These are phyloP conservation scores for Pangasius macronema DNA, from an alignment of 2,797 vertebrate species.

Conservation along the genomic window DNA sequence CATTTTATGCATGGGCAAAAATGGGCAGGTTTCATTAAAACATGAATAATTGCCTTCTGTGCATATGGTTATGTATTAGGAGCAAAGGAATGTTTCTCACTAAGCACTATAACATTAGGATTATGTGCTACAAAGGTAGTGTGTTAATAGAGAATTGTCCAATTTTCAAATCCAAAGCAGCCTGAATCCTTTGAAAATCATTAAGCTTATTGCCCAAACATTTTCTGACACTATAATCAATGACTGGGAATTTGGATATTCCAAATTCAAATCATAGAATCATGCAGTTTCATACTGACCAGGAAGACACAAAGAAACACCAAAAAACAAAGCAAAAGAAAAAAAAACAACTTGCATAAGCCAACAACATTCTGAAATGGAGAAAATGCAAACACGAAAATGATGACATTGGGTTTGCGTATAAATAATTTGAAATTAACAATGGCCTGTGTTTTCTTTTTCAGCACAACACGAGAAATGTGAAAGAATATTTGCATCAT, in stretches of 20 bases:
- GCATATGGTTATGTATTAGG: constrained; percentile 5
- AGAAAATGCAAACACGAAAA: neutral
- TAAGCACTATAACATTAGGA: constrained; percentile 4
- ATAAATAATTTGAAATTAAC: neutral
- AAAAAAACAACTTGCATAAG: neutral
- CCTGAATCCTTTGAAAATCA: neutral
- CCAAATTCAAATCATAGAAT: neutral
- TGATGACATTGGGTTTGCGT: neutral
- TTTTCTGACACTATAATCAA: neutral
- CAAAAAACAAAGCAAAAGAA: neutral
- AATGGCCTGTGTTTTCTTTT: neutral
- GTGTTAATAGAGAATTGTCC: neutral
- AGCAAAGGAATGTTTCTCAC: constrained; percentile 50
- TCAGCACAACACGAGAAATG: neutral
- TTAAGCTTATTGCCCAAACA: neutral
- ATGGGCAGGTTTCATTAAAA: constrained; percentile 59
- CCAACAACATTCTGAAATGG: constrained; percentile 22
- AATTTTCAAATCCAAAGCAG: neutral
- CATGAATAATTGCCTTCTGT: constrained; percentile 56
- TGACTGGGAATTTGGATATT: neutral
- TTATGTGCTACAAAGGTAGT: neutral
- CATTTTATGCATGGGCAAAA: constrained; percentile 18
- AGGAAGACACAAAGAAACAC: neutral
- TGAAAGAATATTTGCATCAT: neutral
- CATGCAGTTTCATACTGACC: neutral